Evolutionary conservation across 2,888 invertebrate genomes (phyloP), one percentile per base, ranked within the genome.

Genomic region (Norana najaformis): DNA sequence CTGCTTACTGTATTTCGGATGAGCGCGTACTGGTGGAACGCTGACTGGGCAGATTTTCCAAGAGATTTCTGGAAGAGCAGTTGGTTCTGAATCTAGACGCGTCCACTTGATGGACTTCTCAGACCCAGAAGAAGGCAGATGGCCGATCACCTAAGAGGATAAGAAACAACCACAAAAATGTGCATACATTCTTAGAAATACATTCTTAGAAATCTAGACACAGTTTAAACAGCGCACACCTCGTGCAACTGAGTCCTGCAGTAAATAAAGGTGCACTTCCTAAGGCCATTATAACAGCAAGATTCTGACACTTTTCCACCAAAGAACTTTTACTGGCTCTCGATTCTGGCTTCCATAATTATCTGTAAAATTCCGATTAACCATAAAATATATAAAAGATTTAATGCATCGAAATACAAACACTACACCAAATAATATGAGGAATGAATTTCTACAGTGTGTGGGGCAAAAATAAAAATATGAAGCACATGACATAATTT

Each of bases 11-110:
- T 92, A 93, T 88, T 92, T 91, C 36, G 92, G 83, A 91, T 93
- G 92, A 37, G 91, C 91, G 89, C 93, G 92, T 18, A 93, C 93
- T 53, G 90, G 89, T 37, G 93, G 91, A 20, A 93, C 93, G 47
- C 88, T 88, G 53, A 94, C 93, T 30, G 90, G 89, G 16, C 93
- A 89, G 8, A 93, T 91, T 38, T 92, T 92, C 93, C 93, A 94
- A 5, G 91, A 91, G 34, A 94, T 92, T 89, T 93, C 93, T 37
- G 91, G 91, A 36, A 93, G 36, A 14, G 88, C 89, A 14, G 90
- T 88, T 2, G 92, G 91, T 23, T 91, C 90, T 16, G 90, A 91
- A 89, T 94, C 94, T 34, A 94, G 91, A 20, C 89, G 89, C 34
- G 88, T 91, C 93, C 93, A 94, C 69, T 91, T 91, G 16, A 93